Conservation (phyloP, 1,140 invertebrate species). For the Leptopilina boulardi region DNA sequence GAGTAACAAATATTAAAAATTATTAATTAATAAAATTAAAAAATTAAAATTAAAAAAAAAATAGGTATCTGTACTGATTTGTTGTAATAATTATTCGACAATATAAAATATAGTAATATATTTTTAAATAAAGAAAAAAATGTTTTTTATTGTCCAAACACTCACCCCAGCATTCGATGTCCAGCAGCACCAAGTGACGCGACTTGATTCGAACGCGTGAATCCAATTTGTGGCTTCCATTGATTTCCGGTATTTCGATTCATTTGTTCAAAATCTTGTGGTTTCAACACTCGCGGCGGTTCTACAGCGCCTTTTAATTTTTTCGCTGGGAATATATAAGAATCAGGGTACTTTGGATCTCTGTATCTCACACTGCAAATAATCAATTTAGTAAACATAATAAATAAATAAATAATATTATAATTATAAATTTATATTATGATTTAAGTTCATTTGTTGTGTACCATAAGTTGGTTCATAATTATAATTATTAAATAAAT, state of each 20-base stretch:
- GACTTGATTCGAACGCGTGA: slow-evolving; percentile 79
- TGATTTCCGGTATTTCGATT: slow-evolving; percentile 78
- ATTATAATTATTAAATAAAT: too few species aligned
- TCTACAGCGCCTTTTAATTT: slow-evolving; percentile 82
- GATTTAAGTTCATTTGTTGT: too few species aligned
- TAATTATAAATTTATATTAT: too few species aligned
- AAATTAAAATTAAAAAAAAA: neutral
- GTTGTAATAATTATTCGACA: too few species aligned
- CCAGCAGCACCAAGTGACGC: slow-evolving; percentile 81
- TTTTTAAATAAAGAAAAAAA: slow-evolving; percentile 15
- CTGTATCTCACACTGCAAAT: slow-evolving; percentile 84
- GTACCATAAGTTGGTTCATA: too few species aligned
- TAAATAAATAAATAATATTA: too few species aligned
- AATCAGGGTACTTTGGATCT: slow-evolving; percentile 87
- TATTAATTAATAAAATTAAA: neutral
- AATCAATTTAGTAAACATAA: slow-evolving; percentile 51
- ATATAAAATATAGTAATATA: too few species aligned
- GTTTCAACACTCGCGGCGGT: slow-evolving; percentile 87
- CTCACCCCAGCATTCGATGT: slow-evolving; percentile 81
- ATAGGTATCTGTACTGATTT: too few species aligned
- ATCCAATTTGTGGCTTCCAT: slow-evolving; percentile 86
- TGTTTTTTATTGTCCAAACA: slow-evolving; percentile 12
- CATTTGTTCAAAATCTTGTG: slow-evolving; percentile 83
- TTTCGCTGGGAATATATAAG: slow-evolving; percentile 87
- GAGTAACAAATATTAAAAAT: too few species aligned